These are phyloP conservation scores for Muscicapa adusta DNA, from an alignment of 2,113 vertebrate species.

Conservation along the genomic window DNA sequence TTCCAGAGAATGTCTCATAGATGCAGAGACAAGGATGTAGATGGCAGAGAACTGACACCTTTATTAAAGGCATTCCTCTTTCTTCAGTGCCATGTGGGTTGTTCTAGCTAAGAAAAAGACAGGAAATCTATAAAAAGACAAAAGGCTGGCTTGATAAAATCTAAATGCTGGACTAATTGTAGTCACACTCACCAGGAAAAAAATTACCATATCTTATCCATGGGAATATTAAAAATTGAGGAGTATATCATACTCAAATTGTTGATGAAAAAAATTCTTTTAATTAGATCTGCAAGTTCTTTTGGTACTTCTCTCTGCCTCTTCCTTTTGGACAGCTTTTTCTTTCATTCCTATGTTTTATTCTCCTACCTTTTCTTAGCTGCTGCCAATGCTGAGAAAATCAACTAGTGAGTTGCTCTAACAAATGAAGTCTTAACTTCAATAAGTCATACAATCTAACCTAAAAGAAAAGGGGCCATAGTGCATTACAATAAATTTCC, in stretches of 20 bases:
- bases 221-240: not conserved
- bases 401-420: not conserved
- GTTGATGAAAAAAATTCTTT: not conserved
- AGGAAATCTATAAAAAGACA: not conserved
- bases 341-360: not conserved
- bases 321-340: not conserved
- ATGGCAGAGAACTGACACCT: conserved; percentile 13
- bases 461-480: not conserved
- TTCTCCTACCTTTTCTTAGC: not conserved
- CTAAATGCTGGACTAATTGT: not conserved
- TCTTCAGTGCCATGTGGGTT: not conserved
- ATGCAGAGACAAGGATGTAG: conserved; percentile 16
- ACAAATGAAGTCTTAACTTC: not conserved
- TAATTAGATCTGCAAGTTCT: not conserved
- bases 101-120: not conserved
- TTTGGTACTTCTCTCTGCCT: not conserved
- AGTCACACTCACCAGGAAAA: not conserved
- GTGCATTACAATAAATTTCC: not conserved
- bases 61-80: conserved; percentile 45
- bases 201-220: not conserved
- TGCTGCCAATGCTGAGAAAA: not conserved
- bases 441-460: not conserved
- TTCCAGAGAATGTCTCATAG: conserved; percentile 8
- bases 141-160: not conserved
- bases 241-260: not conserved